These are phyloP conservation scores for Phrynocephalus vlangalii DNA, from an alignment of 2,797 vertebrate genomes.

Conservation along the genomic window DNA sequence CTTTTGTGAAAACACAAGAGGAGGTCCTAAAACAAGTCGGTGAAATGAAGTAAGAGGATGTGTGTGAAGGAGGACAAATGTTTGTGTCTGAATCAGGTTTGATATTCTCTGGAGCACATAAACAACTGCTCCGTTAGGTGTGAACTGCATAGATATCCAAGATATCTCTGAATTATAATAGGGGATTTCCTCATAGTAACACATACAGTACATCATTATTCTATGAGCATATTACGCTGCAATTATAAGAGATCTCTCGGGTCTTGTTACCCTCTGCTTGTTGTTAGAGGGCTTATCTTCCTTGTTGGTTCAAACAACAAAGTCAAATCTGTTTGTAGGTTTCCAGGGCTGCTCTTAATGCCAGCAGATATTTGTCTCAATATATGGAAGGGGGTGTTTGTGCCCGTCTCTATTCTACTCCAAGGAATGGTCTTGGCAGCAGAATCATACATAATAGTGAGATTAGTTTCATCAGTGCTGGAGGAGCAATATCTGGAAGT, in stretches of 20 bases:
- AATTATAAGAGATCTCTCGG: not conserved
- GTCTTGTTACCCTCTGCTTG: not conserved
- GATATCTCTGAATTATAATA: not conserved
- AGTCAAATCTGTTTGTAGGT: not conserved
- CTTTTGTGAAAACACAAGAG: constrained; percentile 85
- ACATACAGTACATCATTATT: not conserved
- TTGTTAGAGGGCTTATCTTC: not conserved
- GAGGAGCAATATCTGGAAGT: not conserved
- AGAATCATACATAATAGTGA: not conserved
- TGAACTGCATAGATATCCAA: not conserved
- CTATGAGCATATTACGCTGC: not conserved
- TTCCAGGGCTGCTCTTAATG: not conserved
- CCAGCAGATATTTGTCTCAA: not conserved
- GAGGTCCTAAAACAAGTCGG: constrained; percentile 89
- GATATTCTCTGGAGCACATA: not conserved
- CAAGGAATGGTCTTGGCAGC: not conserved
- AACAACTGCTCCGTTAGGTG: not conserved
- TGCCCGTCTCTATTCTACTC: too few species aligned
- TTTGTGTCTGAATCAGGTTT: not conserved
- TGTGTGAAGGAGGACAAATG: not conserved
- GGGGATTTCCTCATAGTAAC: not conserved
- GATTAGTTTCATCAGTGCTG: not conserved
- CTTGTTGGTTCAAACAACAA: not conserved
- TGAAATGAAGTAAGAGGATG: constrained; percentile 88
- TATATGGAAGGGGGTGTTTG: too few species aligned